Evolutionary conservation across 2,113 vertebrate genomes (phyloP).

Genomic region (Euleptes europaea): DNA sequence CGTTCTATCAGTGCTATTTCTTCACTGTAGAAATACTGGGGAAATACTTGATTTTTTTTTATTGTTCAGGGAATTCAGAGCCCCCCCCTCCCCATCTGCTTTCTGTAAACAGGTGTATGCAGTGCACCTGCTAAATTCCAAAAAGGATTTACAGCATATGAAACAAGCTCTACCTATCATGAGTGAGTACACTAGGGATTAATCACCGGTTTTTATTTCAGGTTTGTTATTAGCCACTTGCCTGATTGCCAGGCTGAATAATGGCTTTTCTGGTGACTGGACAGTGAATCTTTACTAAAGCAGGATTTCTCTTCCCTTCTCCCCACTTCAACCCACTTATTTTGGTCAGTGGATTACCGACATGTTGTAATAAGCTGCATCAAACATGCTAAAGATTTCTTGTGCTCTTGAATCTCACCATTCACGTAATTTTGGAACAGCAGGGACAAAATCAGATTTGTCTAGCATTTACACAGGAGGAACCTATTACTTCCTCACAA

Average conservation of each 20-base stretch:
- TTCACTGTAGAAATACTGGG: no score
- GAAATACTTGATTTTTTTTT: no score
- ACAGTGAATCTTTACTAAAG: background rate
- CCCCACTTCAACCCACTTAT: no score
- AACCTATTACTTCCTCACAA: slow-evolving; percentile 39
- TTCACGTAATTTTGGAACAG: background rate
- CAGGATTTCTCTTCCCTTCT: no score
- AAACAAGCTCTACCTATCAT: background rate
- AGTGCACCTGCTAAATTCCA: background rate
- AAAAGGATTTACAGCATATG: background rate
- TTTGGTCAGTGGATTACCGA: background rate
- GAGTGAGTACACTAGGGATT: background rate
- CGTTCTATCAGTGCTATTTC: no score
- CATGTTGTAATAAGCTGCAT: background rate
- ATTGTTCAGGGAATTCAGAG: no score
- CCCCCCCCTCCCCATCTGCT: no score
- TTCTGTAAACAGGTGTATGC: background rate
- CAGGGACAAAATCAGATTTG: background rate
- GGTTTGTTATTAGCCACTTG: background rate
- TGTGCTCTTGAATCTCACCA: background rate
- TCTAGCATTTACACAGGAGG: slow-evolving; percentile 9
- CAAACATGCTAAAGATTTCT: background rate
- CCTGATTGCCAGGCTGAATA: background rate
- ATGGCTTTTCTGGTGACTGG: background rate
- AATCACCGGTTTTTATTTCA: background rate